Percentiles rank a stretch among this genome's conserved stretches.
phyloP scores from a whole-genome alignment of 2,888 invertebrate species.

The Coenonympha glycerion region DNA sequence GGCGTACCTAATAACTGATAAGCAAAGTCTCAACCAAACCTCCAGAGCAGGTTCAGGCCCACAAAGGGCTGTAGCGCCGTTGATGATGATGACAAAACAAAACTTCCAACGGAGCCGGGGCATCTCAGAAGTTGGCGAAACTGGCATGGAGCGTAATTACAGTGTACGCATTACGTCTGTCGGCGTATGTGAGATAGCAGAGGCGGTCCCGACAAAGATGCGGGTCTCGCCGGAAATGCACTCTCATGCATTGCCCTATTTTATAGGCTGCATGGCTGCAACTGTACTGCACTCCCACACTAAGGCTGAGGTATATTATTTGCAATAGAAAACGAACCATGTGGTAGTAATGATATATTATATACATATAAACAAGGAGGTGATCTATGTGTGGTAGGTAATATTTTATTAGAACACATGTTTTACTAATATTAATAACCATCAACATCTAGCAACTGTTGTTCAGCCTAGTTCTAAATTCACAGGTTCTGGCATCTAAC shows the following conservation, averaged over 20 bases:
- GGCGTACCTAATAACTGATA: too few relatives aligned
- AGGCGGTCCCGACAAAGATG: constrained; percentile 43
- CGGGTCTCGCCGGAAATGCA: constrained; percentile 55
- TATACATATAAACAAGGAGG: too few relatives aligned
- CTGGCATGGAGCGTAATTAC: constrained; percentile 22
- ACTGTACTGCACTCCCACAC: constrained; percentile 28
- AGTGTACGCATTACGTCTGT: constrained; percentile 26
- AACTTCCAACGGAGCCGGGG: neutral
- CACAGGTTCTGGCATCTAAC: too few relatives aligned
- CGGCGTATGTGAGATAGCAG: constrained; percentile 36
- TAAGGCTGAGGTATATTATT: neutral
- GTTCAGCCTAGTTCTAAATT: too few relatives aligned
- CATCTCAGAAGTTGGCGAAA: constrained; percentile 9
- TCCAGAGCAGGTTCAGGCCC: too few relatives aligned
- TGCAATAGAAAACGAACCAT: neutral
- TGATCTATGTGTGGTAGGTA: too few relatives aligned
- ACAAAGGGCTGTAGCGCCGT: too few relatives aligned
- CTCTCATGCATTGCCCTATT: constrained; percentile 58
- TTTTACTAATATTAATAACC: too few relatives aligned
- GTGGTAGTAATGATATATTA: too few relatives aligned
- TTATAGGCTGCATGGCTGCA: constrained; percentile 44
- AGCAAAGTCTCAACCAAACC: too few relatives aligned
- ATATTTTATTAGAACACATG: too few relatives aligned
- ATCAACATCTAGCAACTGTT: too few relatives aligned
- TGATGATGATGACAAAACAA: neutral